Base-by-base conservation (phyloP, 2,888 invertebrate genomes). In the Eristalis pertinax region DNA sequence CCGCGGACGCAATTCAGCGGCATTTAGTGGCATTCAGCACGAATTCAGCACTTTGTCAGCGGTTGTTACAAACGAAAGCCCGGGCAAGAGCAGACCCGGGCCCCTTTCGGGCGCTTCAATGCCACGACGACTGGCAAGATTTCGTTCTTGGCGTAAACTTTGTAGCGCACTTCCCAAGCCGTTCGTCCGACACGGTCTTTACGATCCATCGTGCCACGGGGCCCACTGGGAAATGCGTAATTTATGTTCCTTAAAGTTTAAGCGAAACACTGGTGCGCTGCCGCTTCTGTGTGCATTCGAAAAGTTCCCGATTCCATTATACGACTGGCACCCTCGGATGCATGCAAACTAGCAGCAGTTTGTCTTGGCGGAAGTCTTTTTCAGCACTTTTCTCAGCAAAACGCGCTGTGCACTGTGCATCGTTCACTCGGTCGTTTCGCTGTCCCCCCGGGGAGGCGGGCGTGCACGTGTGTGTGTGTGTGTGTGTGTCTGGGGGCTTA, bases 271-370 rank as follows among this genome's bases (percentile, higher is more conserved):
- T n/a, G 50, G 50, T 50, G 50, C 43, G 29, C 32, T 22, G 62
- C 64, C 19, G 73, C 22, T 64, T 65, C 35, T 26, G 75, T 67
- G 65, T 58, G 75, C 58, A 67, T 75, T 67, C 38, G 65, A n/a
- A 75, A 75, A 75, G 26, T 75, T 75, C 50, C 19, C 62, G 76
- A 76, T 76, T 68, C 68, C 62, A 76, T 68, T 68, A 68, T 41
- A 43, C 68, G 62, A 41, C 24, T 62, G 24, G 60, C 62, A 62
- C 62, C 62, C 68, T 68, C 68, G 38, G 58, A 41, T 58, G 29
- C 50, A 75, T 56, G 56, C 35, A 65, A 75, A 67, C 38, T 50
- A 50, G 50, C 50, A 50, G 35, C 35, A 64, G 35, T 65, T 38
- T 38, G 35, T 65, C 64, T 65, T 65, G 64, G 38, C 22, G 19